Base-by-base conservation (phyloP, 2,797 vertebrate genomes). In the Notolepis coatsorum region DNA sequence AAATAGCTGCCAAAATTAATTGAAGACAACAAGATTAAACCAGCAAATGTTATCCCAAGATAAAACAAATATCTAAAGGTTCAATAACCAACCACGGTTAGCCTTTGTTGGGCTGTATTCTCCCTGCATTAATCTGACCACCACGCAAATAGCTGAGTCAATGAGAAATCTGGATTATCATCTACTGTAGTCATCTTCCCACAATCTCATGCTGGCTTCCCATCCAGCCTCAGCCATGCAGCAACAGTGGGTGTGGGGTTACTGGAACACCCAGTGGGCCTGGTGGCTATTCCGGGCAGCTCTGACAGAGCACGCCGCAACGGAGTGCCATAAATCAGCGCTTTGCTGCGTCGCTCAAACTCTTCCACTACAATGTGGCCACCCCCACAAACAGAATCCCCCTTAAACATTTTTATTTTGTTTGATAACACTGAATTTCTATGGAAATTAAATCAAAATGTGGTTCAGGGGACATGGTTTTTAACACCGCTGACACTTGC, bases 381-480 rank as follows among this genome's bases (percentile, higher is more conserved):
- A 61, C 46, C 47, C n/a, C n/a, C 33, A 50, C 7, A 12, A 23
- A 35, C 12, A 43, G 27, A 7, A 48, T 28, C 27, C 13, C n/a
- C 31, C 52, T 55, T 25, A 24, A 58, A 41, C n/a, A 52, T 55
- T 64, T 30, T 71, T 7, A 27, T 15, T 49, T 28, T 47, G n/a
- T 35, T 43, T 38, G 54, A 75, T 27, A 47, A 46, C 58, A 50
- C 35, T 20, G 37, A 46, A 21, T 28, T 38, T 33, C 39, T 39
- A 15, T 17, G n/a, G 20, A 64, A 61, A 68, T 61, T 55, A 5
- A 68, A 65, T 61, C 55, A 41, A 66, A 60, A 68, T 65, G 71
- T 59, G 18, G 28, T 28, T 31, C 27, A 21, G 48, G 56, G 18
- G 20, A 62, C 37, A 45, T 38, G n/a, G 1, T 13, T 28, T 43